Percentiles rank a stretch among this genome's conserved stretches.
These are phyloP conservation scores for Nineta flava DNA, from an alignment of 2,888 invertebrate species.

Conservation along the genomic window DNA sequence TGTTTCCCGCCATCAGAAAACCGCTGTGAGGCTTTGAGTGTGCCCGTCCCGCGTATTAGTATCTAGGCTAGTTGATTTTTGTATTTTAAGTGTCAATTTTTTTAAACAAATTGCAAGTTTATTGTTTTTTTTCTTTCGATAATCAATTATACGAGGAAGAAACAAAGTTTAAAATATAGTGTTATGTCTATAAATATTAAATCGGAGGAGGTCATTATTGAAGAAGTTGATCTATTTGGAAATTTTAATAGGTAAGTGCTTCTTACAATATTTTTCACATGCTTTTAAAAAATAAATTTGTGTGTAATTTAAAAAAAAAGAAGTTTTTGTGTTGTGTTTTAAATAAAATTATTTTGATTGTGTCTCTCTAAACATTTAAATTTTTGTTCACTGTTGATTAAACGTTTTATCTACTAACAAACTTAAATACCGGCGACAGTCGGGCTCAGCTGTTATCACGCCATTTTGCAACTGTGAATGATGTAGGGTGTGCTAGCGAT, in stretches of 20 bases:
- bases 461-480: constrained; percentile 16
- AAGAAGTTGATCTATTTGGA: constrained; percentile 33
- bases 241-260: constrained; percentile 30
- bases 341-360: too few relatives aligned
- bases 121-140: too few relatives aligned
- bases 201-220: constrained; percentile 33
- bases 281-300: too few relatives aligned
- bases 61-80: constrained; percentile 21
- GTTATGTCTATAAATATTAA: constrained; percentile 37
- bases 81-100: constrained; percentile 15
- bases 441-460: constrained; percentile 18
- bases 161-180: constrained; percentile 9
- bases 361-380: neutral
- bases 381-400: neutral
- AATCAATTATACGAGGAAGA: too few relatives aligned
- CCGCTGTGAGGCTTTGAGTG: constrained; percentile 38
- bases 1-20: constrained; percentile 56
- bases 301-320: constrained; percentile 1
- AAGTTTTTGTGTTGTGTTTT: neutral
- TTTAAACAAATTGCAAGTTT: constrained; percentile 10
- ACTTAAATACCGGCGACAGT: constrained; percentile 6
- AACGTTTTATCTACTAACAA: neutral
- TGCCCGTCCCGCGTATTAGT: constrained; percentile 27
- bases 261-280: constrained; percentile 1
- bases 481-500: neutral